Percentiles rank a stretch among this genome's conserved stretches.
These are phyloP conservation scores for Ophioninae sp. DNA, from an alignment of 2,888 invertebrate genomes.

Conservation along the genomic window DNA sequence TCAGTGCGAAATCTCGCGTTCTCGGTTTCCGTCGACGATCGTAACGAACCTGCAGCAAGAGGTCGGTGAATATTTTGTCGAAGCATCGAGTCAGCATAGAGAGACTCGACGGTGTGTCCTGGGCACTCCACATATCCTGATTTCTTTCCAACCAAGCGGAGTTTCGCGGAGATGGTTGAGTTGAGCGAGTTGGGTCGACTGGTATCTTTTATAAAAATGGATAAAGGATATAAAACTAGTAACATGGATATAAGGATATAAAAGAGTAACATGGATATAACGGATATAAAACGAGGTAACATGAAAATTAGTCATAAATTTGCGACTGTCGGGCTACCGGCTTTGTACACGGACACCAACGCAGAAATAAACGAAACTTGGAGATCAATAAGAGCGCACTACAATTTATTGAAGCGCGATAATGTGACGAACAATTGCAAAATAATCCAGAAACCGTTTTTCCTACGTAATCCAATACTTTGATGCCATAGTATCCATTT, in stretches of 20 bases:
- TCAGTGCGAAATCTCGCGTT: not conserved
- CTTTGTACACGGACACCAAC: not conserved
- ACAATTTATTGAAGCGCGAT: not conserved
- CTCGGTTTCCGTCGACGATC: not conserved
- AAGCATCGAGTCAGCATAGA: slow-evolving; percentile 88
- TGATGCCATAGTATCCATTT: not conserved
- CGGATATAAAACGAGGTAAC: not conserved
- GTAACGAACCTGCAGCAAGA: slow-evolving; percentile 82
- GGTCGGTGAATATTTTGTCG: slow-evolving; percentile 86
- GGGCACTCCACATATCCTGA: slow-evolving; percentile 73
- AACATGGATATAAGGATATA: not conserved
- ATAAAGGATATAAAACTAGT: not conserved
- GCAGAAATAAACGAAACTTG: not conserved
- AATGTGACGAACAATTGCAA: not conserved
- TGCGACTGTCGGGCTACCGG: not conserved
- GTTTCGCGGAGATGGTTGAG: slow-evolving; percentile 64
- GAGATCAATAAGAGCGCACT: not conserved
- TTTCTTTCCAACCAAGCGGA: slow-evolving; percentile 69
- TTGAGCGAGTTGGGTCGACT: slow-evolving; percentile 57
- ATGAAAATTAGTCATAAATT: not conserved
- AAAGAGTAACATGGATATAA: not conserved
- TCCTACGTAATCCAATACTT: not conserved
- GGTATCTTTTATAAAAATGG: slow-evolving; percentile 39
- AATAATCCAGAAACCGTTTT: not conserved
- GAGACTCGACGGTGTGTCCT: slow-evolving; percentile 74